These are phyloP conservation scores for Pedicia rivosa DNA, from an alignment of 2,888 invertebrate genomes.

Conservation along the genomic window DNA sequence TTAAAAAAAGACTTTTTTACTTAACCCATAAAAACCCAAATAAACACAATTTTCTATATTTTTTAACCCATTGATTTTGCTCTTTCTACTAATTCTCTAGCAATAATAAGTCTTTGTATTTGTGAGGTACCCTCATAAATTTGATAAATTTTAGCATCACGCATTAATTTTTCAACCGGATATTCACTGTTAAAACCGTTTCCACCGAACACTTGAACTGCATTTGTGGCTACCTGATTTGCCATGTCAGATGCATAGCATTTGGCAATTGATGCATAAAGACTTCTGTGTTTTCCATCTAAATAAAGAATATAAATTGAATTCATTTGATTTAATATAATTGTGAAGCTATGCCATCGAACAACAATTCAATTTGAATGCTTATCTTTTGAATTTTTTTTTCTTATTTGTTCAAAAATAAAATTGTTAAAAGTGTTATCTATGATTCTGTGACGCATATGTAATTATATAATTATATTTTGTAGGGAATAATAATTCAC, in stretches of 20 bases:
- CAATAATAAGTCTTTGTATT: slow-evolving; percentile 80
- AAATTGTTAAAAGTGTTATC: no score
- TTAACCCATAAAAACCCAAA: no score
- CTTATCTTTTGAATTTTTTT: no score
- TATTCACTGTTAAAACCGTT: slow-evolving; percentile 88
- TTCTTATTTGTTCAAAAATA: no score
- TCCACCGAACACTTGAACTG: slow-evolving; percentile 82
- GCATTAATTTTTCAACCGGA: slow-evolving; percentile 89
- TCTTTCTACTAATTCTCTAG: slow-evolving; percentile 42
- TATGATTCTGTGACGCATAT: no score
- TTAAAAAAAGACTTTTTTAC: no score
- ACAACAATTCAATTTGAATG: no score
- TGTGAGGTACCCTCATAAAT: slow-evolving; percentile 92
- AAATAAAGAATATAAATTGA: no score
- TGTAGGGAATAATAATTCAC: no score
- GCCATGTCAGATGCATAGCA: slow-evolving; percentile 74
- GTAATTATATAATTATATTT: no score
- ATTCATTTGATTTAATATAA: slow-evolving; percentile 10
- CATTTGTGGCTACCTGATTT: slow-evolving; percentile 76
- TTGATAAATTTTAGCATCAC: slow-evolving; percentile 92
- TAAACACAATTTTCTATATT: no score
- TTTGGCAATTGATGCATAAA: slow-evolving; percentile 75
- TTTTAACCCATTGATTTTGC: slow-evolving; percentile 30
- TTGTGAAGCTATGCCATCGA: no score
- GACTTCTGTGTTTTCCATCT: slow-evolving; percentile 48